Conservation (phyloP, 2,113 vertebrate species). For the Dascyllus trimaculatus region DNA sequence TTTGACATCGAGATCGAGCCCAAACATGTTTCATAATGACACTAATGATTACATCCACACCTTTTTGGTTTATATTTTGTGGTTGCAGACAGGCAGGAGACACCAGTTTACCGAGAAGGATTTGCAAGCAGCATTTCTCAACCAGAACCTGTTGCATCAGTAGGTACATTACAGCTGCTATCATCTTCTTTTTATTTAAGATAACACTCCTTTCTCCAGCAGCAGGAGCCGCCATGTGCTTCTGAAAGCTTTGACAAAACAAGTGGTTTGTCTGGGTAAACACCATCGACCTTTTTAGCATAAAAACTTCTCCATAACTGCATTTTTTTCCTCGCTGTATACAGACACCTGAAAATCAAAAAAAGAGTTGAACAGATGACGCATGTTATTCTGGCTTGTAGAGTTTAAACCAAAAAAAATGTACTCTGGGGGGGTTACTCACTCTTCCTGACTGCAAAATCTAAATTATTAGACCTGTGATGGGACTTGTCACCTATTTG, state of each 20-base stretch:
- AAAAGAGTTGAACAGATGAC: slow-evolving; percentile 2
- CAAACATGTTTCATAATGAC: slow-evolving; percentile 8
- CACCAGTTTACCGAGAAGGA: slow-evolving; percentile 5
- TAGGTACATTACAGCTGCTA: background rate
- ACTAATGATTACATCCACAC: slow-evolving; percentile 1
- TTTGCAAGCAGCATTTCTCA: slow-evolving; percentile 24
- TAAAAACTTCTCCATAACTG: slow-evolving; percentile 16
- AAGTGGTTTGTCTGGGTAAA: background rate
- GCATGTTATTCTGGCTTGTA: too few relatives aligned
- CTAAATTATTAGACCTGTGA: background rate
- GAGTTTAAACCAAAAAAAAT: background rate
- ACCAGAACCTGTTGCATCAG: slow-evolving; percentile 4
- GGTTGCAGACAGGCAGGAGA: slow-evolving; percentile 10
- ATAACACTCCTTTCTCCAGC: slow-evolving; percentile 3
- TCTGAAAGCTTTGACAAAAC: slow-evolving; percentile 8
- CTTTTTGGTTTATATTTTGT: background rate
- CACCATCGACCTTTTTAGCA: slow-evolving; percentile 14
- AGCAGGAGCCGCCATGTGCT: background rate
- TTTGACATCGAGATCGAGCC: too few relatives aligned
- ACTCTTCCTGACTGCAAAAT: background rate
- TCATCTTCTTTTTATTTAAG: slow-evolving; percentile 1
- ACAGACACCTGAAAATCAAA: slow-evolving; percentile 24
- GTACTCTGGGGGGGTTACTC: background rate
- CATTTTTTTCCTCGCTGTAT: background rate
- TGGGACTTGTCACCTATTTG: background rate